Base-by-base conservation (phyloP, 2,888 invertebrate genomes). In the Pediacus dermestoides region DNA sequence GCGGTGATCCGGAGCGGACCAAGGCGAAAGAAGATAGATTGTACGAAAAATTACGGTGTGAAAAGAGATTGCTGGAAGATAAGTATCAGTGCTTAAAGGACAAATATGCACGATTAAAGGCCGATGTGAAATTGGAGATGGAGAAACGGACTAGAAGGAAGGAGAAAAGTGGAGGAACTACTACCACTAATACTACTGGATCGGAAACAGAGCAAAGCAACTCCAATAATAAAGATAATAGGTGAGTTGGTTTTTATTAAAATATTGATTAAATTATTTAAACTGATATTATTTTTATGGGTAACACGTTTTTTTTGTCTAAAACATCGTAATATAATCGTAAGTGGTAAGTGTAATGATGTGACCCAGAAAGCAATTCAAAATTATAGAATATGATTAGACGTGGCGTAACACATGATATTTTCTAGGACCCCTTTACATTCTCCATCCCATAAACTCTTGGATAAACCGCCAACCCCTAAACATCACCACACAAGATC, bases 21-120 rank as follows among this genome's bases (percentile, higher is more conserved):
- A 68, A 66, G 39, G 61, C 42, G 11, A 51, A 49, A 48, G 55
- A 60, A 44, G 54, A 64, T 38, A 64, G 68, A 44, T 67, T 66
- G 42, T 81, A 75, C 52, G 82, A 82, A 53, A 82, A 82, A 60
- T 68, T 82, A 37, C 74, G 81, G 2, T 81, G 81, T 56, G 83
- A 85, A 58, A 82, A 82, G 53, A 71, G 82, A n/a, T 61, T 82
- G 26, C 60, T 88, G 2, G 81, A 83, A 50, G 86, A 87, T 52
- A 89, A 89, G 62, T 89, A 89, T 62, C 75, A 78, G 30, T 83
- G 83, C 37, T 71, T 89, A 33, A 88, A 88, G 65, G 87, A 87
- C 60, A 89, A 89, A 66, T 88, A 89, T 56, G 75, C 82, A 12
- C 73, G 85, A 8, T 70, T 90, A 37, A 89, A 89, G 64, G 84